These are phyloP conservation scores for Dioctria rufipes DNA, from an alignment of 2,888 invertebrate species.

Conservation along the genomic window DNA sequence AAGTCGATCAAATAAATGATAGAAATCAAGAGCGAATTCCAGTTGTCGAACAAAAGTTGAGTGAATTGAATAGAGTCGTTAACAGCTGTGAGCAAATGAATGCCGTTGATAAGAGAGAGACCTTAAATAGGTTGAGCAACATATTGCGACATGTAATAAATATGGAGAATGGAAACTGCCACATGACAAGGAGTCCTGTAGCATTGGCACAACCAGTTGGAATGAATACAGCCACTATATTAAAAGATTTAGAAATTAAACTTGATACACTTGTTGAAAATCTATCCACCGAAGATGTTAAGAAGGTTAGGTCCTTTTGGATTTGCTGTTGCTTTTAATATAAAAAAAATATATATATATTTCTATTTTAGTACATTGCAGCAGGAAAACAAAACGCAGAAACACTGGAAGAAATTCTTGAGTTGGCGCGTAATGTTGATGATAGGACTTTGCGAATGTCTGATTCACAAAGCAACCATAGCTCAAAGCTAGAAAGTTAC, in stretches of 20 bases:
- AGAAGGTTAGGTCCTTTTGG: slow-evolving; percentile 3
- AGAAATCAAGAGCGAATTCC: background rate
- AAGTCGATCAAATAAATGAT: slow-evolving; percentile 67
- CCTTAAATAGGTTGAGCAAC: slow-evolving; percentile 62
- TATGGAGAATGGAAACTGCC: slow-evolving; percentile 61
- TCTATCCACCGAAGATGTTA: slow-evolving; percentile 17
- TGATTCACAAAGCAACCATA: slow-evolving; percentile 61
- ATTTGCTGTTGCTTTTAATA: background rate
- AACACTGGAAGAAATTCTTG: slow-evolving; percentile 66
- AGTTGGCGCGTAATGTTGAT: slow-evolving; percentile 64
- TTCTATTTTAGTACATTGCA: slow-evolving; percentile 57
- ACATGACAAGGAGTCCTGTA: slow-evolving; percentile 12
- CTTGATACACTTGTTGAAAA: slow-evolving; percentile 5
- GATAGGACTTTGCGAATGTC: slow-evolving; percentile 65
- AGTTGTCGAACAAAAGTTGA: slow-evolving; percentile 58
- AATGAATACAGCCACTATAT: slow-evolving; percentile 27
- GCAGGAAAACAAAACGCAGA: slow-evolving; percentile 61
- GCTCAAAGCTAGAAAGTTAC: slow-evolving; percentile 62
- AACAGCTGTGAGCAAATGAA: slow-evolving; percentile 35
- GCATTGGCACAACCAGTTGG: slow-evolving; percentile 9
- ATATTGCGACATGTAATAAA: slow-evolving; percentile 63
- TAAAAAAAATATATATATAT: background rate
- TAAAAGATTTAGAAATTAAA: slow-evolving; percentile 42
- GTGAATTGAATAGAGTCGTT: slow-evolving; percentile 56
- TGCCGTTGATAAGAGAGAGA: slow-evolving; percentile 61